Percentiles rank a stretch among this genome's conserved stretches.
phyloP scores from a whole-genome alignment of 2,113 vertebrate genomes.

The Etheostoma spectabile region DNA sequence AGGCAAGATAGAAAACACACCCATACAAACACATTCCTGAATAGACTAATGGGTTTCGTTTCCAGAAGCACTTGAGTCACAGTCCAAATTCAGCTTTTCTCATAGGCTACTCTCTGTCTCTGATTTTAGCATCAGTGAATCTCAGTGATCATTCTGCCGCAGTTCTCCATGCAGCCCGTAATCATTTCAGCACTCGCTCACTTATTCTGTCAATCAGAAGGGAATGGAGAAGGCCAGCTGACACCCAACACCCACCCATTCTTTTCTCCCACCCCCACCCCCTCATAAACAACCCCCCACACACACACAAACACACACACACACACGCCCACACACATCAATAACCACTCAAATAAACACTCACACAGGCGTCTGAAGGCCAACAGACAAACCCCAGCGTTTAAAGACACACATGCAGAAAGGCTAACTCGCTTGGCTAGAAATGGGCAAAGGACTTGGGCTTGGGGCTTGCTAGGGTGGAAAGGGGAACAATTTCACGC shows the following conservation, averaged over 20 bases:
- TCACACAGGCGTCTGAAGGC: constrained; percentile 33
- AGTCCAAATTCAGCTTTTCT: constrained; percentile 32
- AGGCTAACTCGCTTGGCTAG: constrained; percentile 47
- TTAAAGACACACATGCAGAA: constrained; percentile 38
- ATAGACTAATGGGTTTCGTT: constrained; percentile 59
- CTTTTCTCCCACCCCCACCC: not conserved
- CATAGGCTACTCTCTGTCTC: constrained; percentile 21
- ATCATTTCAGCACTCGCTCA: constrained; percentile 53
- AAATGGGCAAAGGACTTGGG: constrained; percentile 52
- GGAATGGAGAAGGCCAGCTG: constrained; percentile 60
- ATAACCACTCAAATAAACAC: constrained; percentile 52
- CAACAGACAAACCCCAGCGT: constrained; percentile 32
- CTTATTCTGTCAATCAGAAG: constrained; percentile 60
- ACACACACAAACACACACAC: not conserved
- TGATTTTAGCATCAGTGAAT: constrained; percentile 48
- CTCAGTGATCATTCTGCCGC: constrained; percentile 57
- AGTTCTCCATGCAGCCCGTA: constrained; percentile 56
- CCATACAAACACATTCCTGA: constrained; percentile 35
- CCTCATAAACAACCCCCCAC: not conserved
- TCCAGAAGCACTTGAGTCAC: constrained; percentile 56
- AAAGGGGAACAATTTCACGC: constrained; percentile 79
- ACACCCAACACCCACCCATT: constrained; percentile 46
- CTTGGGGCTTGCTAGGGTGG: constrained; percentile 60
- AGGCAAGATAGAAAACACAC: constrained; percentile 41
- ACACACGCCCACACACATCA: constrained; percentile 35